Conservation (phyloP, 2,113 vertebrate species). For the Gobiocypris rarus region DNA sequence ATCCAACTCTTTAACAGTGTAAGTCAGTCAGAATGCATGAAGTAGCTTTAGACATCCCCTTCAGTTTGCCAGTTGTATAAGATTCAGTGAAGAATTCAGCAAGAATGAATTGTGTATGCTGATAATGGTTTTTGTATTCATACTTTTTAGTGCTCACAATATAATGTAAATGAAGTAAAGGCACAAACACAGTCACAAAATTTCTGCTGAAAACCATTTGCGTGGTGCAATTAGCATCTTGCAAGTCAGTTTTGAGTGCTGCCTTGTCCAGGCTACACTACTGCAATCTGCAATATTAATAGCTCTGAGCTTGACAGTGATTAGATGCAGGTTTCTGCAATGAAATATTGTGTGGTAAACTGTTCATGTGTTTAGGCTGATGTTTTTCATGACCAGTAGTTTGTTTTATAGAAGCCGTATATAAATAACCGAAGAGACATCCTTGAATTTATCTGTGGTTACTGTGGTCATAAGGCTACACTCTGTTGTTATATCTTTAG, state of each 20-base stretch:
- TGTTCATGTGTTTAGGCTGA: not conserved
- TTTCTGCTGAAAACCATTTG: not conserved
- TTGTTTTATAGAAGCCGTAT: not conserved
- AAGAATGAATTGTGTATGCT: not conserved
- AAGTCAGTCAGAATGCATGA: no score
- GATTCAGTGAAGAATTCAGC: not conserved
- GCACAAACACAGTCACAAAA: not conserved
- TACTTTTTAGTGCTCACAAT: not conserved
- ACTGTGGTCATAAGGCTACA: not conserved
- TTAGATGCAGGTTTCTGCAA: not conserved
- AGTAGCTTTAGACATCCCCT: no score
- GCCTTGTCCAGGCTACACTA: conserved; percentile 1
- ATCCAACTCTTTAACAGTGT: no score
- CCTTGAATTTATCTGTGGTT: not conserved
- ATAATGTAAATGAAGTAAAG: conserved; percentile 14
- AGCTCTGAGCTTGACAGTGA: not conserved
- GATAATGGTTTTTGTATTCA: not conserved
- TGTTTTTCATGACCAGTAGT: not conserved
- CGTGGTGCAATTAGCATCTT: not conserved
- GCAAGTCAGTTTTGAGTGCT: conserved; percentile 8
- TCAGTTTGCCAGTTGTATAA: conserved; percentile 2
- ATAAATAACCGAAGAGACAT: not conserved
- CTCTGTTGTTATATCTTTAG: not conserved
- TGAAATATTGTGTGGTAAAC: not conserved
- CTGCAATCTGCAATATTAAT: conserved; percentile 8